These are phyloP conservation scores for Rhabdornis inornatus DNA, from an alignment of 2,113 vertebrate genomes.

Conservation along the genomic window DNA sequence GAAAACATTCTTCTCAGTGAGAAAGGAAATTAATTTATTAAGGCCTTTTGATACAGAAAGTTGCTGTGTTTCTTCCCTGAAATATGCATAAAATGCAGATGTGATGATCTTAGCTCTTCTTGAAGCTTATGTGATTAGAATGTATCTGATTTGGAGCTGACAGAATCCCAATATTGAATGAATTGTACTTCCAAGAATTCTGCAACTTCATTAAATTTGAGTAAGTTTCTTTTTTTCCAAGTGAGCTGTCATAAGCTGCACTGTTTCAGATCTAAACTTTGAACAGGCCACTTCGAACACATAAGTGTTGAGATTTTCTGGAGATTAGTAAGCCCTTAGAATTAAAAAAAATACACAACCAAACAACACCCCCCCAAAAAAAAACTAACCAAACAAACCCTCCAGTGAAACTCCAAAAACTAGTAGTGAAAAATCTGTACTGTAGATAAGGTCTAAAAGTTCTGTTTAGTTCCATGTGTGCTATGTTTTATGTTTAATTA, in stretches of 20 bases:
- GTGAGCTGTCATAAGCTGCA: neutral
- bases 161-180: neutral
- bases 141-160: neutral
- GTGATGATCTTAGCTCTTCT: neutral
- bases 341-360: neutral
- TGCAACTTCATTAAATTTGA: neutral
- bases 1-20: neutral
- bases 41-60: neutral
- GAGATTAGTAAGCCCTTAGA: neutral
- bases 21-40: neutral
- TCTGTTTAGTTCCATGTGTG: neutral
- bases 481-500: neutral
- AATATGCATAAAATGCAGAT: neutral
- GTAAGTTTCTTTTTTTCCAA: neutral
- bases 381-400: neutral
- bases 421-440: neutral
- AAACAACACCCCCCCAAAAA: neutral
- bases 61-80: neutral
- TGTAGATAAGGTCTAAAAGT: neutral
- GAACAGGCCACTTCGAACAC: neutral
- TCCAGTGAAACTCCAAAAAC: neutral
- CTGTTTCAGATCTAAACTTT: neutral
- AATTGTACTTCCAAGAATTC: neutral
- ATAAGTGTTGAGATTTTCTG: neutral
- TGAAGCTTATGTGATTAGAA: neutral